Base-by-base conservation (phyloP, 2,113 vertebrate genomes). In the Aspidoscelis tigris region DNA sequence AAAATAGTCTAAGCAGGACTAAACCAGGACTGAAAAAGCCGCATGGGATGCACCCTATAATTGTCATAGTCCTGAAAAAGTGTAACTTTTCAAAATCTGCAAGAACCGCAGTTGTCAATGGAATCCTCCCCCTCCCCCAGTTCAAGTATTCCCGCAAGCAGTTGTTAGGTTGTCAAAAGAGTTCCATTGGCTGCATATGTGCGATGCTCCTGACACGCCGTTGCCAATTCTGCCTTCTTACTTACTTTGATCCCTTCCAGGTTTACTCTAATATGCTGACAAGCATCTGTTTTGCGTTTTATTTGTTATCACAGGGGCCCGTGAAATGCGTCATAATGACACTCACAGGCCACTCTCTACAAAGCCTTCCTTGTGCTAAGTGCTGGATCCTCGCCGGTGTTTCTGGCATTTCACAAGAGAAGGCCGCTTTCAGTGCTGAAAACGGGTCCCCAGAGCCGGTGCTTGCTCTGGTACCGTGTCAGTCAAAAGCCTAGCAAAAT, bases 181-280 rank as follows among this genome's bases (percentile, higher is more conserved):
- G 8, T 81, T 66, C 74, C 78, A 72, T 4, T 81, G 43, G 11
- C 0, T 0, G 2, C 9, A 4, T 80, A 2, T 9, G 7, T 76
- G 14, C 2, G 18, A 61, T 61, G 18, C 58, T 39, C 58, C 84
- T 72, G 68, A 0, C 0, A 0, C 4, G 76, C 78, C 75, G 39
- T 78, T 16, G 14, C 44, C 87, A 83, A 77, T 58, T 83, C 75
- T 69, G 0, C 0, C 1, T 26, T 86, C 81, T 43, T 90, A 76
- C 88, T 89, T 86, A 69, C 80, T 84, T 64, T 81, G 90, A 90
- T 70, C 33, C 86, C 33, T 87, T 58, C 90, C 85, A 64, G 3
- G 89, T 84, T 77, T 66, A 65, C 0, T 61, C 72, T 7, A 53
- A 78, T 76, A 41, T 50, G 68, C 86, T 88, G 72, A 68, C 0